phyloP scores from a whole-genome alignment of 2,797 vertebrate genomes.

The Chaetodon trifasciatus region DNA sequence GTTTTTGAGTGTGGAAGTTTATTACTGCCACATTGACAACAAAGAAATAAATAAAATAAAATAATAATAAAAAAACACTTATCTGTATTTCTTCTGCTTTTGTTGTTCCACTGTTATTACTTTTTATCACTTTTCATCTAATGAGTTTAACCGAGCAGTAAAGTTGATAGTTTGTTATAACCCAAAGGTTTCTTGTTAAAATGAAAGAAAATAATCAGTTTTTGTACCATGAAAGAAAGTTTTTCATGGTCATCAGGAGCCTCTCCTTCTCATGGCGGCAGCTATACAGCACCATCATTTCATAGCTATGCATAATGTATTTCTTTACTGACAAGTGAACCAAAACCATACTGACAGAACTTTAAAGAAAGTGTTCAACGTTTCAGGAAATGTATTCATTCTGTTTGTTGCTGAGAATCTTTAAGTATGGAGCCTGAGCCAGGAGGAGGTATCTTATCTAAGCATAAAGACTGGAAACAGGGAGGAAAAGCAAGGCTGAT shows the following conservation, averaged over 20 bases:
- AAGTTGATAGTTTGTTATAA: neutral
- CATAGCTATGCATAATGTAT: neutral
- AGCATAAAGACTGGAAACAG: neutral
- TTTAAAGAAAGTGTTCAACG: neutral
- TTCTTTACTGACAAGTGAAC: neutral
- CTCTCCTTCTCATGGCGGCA: neutral
- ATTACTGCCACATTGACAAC: neutral
- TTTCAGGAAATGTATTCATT: slow-evolving; percentile 8
- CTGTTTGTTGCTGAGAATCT: neutral
- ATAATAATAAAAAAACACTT: neutral
- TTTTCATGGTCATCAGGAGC: neutral
- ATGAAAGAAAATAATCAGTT: neutral
- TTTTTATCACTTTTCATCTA: slow-evolving; percentile 8
- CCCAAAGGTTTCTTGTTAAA: slow-evolving; percentile 1
- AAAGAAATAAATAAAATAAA: too few species aligned
- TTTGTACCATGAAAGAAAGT: neutral
- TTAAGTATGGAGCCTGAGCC: neutral
- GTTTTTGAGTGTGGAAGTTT: neutral
- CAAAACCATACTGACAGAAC: neutral
- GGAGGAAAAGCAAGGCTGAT: neutral
- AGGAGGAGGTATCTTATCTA: neutral
- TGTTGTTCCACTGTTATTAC: neutral
- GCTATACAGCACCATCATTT: neutral
- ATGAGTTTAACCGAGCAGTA: neutral
- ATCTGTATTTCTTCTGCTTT: neutral